A percentile compares a stretch with the other conserved stretches of the same genome.
Evolutionary conservation across 2,113 vertebrate species (phyloP).

Genomic region (Oryzias javanicus): DNA sequence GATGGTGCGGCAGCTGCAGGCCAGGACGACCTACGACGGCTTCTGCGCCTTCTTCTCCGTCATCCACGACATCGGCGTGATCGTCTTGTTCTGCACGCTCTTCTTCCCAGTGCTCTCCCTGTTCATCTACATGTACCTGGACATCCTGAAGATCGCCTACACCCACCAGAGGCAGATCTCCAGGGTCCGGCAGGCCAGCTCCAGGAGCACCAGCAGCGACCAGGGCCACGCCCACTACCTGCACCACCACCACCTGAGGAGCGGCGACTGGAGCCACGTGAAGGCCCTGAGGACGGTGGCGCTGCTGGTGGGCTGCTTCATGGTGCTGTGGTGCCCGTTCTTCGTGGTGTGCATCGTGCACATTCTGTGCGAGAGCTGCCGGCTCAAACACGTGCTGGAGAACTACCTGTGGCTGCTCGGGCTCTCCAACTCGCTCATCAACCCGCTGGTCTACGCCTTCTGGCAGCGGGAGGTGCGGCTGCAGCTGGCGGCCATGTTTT

Average conservation of each 20-base stretch:
- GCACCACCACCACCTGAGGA: constrained; percentile 32
- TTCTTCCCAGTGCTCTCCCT: constrained; percentile 84
- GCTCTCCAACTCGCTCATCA: constrained; percentile 86
- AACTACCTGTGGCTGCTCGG: constrained; percentile 87
- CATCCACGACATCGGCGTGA: constrained; percentile 77
- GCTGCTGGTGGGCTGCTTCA: constrained; percentile 84
- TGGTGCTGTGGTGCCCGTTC: constrained; percentile 87
- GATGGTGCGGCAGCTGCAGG: constrained; percentile 73
- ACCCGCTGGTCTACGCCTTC: constrained; percentile 88
- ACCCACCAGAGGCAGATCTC: constrained; percentile 83
- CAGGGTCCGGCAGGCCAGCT: constrained; percentile 67
- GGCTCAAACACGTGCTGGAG: constrained; percentile 78
- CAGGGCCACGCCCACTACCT: background rate
- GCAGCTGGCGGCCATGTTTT: constrained; percentile 78
- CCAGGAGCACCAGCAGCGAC: constrained; percentile 11
- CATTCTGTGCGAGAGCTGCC: constrained; percentile 74
- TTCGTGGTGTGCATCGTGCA: constrained; percentile 82
- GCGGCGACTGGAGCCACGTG: constrained; percentile 71
- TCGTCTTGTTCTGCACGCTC: constrained; percentile 76
- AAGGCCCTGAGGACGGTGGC: constrained; percentile 86
- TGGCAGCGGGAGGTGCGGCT: constrained; percentile 85
- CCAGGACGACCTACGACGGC: constrained; percentile 8
- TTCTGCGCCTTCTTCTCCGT: constrained; percentile 85
- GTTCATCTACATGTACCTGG: constrained; percentile 89
- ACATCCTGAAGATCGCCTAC: constrained; percentile 88